These are phyloP conservation scores for Paraplagusia blochii DNA, from an alignment of 2,113 vertebrate genomes.

Conservation along the genomic window DNA sequence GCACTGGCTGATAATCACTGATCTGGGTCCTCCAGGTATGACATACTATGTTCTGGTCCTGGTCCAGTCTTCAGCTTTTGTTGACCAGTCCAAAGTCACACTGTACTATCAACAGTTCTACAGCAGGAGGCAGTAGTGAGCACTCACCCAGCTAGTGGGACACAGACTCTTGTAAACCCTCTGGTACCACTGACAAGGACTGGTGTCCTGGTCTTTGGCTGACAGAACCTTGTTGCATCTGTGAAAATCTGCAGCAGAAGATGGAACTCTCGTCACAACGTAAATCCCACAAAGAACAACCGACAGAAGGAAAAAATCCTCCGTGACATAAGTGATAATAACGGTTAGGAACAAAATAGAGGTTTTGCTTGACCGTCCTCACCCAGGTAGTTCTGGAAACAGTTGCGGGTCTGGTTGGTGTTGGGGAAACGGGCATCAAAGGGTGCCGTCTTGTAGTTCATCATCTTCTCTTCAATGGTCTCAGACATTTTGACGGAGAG, in stretches of 20 bases:
- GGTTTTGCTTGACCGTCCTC: conserved; percentile 13
- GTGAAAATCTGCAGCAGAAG: conserved; percentile 67
- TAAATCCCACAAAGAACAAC: neutral
- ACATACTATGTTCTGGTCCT: too few relatives aligned
- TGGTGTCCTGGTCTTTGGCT: conserved; percentile 67
- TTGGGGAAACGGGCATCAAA: conserved; percentile 84
- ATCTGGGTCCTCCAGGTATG: too few relatives aligned
- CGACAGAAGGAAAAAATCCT: too few relatives aligned
- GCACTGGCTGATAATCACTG: too few relatives aligned
- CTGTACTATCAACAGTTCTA: too few relatives aligned
- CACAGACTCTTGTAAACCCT: conserved; percentile 75
- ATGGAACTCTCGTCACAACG: neutral
- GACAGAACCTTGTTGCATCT: conserved; percentile 80
- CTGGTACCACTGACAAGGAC: conserved; percentile 78
- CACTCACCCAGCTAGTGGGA: conserved; percentile 70
- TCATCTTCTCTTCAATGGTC: conserved; percentile 69
- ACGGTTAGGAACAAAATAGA: too few relatives aligned
- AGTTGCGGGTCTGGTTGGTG: conserved; percentile 83
- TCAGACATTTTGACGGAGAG: conserved; percentile 63
- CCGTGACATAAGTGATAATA: too few relatives aligned
- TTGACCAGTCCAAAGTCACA: too few relatives aligned
- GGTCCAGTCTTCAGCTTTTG: too few relatives aligned
- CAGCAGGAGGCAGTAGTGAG: too few relatives aligned
- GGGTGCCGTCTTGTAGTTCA: conserved; percentile 78
- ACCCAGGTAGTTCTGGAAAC: conserved; percentile 84